A percentile compares a stretch with the other conserved stretches of the same genome.
These are phyloP conservation scores for Chanos chanos DNA, from an alignment of 2,797 vertebrate genomes.

Conservation along the genomic window DNA sequence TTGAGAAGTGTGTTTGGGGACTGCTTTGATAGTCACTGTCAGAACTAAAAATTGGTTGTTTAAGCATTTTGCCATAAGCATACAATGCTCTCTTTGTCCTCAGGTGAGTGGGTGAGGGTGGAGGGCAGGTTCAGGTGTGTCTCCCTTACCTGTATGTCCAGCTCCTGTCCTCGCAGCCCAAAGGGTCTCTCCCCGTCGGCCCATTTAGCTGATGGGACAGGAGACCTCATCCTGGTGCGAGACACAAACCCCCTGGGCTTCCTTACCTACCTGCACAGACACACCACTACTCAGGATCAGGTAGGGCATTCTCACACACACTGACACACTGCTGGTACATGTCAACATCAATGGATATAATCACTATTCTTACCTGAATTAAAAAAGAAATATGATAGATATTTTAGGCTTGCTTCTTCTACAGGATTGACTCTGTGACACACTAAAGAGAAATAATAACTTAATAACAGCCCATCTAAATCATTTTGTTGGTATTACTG, in stretches of 20 bases:
- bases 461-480: too few relatives aligned
- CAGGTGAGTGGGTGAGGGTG: conserved; percentile 69
- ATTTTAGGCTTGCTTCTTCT: too few relatives aligned
- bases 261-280: conserved; percentile 74
- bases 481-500: too few relatives aligned
- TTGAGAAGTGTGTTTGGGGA: too few relatives aligned
- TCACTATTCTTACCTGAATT: too few relatives aligned
- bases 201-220: conserved; percentile 81
- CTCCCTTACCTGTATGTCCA: conserved; percentile 80
- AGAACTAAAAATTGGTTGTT: too few relatives aligned
- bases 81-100: neutral
- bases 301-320: conserved; percentile 42
- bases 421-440: too few relatives aligned
- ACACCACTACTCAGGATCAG: conserved; percentile 78
- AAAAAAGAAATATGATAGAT: too few relatives aligned
- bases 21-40: too few relatives aligned
- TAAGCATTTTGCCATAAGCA: neutral
- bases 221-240: conserved; percentile 78
- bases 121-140: conserved; percentile 75
- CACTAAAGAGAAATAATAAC: too few relatives aligned
- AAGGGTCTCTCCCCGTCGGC: conserved; percentile 78
- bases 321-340: neutral
- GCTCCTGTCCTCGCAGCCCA: conserved; percentile 75
- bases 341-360: neutral
- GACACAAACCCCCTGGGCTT: conserved; percentile 70